Percentiles rank a stretch among this genome's conserved stretches.
These are phyloP conservation scores for Phainopepla nitens DNA, from an alignment of 2,113 vertebrate genomes.

Conservation along the genomic window DNA sequence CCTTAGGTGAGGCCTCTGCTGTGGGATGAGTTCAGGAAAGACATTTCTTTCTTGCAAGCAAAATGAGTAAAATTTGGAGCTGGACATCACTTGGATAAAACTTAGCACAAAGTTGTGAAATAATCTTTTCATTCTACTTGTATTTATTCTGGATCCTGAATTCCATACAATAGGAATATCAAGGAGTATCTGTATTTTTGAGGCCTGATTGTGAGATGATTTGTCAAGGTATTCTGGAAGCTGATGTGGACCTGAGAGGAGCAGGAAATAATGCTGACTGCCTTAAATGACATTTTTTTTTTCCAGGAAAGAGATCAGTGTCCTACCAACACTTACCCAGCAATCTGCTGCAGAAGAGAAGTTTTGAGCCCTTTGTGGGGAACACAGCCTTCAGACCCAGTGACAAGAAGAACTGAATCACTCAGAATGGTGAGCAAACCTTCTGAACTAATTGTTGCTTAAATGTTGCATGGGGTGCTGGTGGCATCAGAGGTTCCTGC, in stretches of 20 bases:
- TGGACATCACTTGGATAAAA: accelerated
- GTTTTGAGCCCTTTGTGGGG: conserved; percentile 68
- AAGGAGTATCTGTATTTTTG: background rate
- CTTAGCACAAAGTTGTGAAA: background rate
- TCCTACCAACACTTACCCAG: conserved; percentile 77
- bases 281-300: background rate
- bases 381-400: conserved; percentile 77
- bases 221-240: background rate
- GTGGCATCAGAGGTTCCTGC: background rate
- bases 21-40: background rate
- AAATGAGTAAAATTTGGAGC: background rate
- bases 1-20: background rate
- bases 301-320: conserved; percentile 79
- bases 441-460: background rate
- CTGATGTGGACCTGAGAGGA: background rate
- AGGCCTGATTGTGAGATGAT: background rate
- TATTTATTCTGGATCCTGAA: background rate
- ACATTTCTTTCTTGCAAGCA: background rate
- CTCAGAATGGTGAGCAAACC: conserved; percentile 55
- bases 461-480: background rate
- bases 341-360: conserved; percentile 78
- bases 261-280: background rate
- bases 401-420: conserved; percentile 80
- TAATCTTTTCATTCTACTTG: background rate
- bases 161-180: background rate